Evolutionary conservation across 2,113 vertebrate species (phyloP).

Genomic region (Seriola rivoliana): DNA sequence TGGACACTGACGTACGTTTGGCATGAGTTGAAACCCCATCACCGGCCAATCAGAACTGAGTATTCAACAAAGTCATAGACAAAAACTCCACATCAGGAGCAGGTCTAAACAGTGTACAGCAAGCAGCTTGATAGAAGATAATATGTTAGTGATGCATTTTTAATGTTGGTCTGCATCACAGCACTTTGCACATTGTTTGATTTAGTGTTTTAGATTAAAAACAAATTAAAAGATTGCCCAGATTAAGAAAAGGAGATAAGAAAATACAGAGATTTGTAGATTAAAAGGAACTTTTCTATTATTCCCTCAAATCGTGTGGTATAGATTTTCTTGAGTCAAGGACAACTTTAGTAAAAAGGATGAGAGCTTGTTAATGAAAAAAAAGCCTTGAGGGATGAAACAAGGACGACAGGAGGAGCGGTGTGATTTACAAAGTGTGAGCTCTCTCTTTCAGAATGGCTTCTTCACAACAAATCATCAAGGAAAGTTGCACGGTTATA

Average conservation of each 20-base stretch:
- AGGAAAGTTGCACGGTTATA: not conserved
- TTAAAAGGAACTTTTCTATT: slow-evolving; percentile 40
- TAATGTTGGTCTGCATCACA: not conserved
- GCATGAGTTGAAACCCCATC: no score
- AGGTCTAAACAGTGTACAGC: no score
- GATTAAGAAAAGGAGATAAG: not conserved
- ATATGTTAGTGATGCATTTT: no score
- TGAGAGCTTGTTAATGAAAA: slow-evolving; percentile 52
- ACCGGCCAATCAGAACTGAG: no score
- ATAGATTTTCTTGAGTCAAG: slow-evolving; percentile 52
- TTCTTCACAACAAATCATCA: slow-evolving; percentile 2
- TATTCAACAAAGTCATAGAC: no score
- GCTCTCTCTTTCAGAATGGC: not conserved
- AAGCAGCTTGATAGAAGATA: no score
- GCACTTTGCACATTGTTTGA: not conserved
- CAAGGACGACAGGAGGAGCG: slow-evolving; percentile 32
- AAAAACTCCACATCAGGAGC: no score
- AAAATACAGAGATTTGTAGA: slow-evolving; percentile 7
- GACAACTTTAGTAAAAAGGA: slow-evolving; percentile 40
- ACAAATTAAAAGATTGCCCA: not conserved
- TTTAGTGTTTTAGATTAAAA: slow-evolving; percentile 8
- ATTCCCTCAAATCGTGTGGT: slow-evolving; percentile 20
- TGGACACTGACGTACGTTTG: no score
- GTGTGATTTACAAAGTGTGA: slow-evolving; percentile 21
- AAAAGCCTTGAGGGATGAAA: slow-evolving; percentile 41